phyloP scores from a whole-genome alignment of 2,797 vertebrate genomes.

The Notamacropus eugenii region DNA sequence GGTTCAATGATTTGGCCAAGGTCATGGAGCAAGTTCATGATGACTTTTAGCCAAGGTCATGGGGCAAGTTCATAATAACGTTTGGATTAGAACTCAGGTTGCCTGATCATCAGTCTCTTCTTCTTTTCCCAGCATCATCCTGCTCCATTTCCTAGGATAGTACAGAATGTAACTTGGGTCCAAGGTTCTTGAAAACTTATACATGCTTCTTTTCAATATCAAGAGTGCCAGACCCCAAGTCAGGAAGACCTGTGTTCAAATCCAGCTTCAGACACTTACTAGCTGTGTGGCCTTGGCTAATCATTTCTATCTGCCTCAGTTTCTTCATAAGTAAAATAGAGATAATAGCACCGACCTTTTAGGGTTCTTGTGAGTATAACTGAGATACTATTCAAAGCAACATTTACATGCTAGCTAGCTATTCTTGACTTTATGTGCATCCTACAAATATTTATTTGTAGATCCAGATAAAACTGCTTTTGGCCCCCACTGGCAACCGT shows the following conservation, averaged over 20 bases:
- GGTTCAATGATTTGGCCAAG: neutral
- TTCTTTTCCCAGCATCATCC: neutral
- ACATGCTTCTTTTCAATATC: neutral
- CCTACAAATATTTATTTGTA: neutral
- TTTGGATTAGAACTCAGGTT: neutral
- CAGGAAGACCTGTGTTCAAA: neutral
- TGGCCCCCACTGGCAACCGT: neutral
- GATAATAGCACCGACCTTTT: neutral
- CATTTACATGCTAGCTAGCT: neutral
- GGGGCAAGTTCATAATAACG: neutral
- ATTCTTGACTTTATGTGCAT: neutral
- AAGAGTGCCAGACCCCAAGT: neutral
- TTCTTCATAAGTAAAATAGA: neutral
- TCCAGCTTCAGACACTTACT: neutral
- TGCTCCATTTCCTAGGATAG: neutral
- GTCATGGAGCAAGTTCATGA: too few species aligned
- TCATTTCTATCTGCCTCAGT: neutral
- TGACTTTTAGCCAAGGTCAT: too few species aligned
- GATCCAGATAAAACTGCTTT: neutral
- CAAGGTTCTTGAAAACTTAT: neutral
- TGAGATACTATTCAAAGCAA: neutral
- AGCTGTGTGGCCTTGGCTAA: neutral
- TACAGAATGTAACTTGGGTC: neutral
- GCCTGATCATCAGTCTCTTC: neutral
- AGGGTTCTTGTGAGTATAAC: neutral